These are phyloP conservation scores for Stigmatopora argus DNA, from an alignment of 2,113 vertebrate species.

Conservation along the genomic window DNA sequence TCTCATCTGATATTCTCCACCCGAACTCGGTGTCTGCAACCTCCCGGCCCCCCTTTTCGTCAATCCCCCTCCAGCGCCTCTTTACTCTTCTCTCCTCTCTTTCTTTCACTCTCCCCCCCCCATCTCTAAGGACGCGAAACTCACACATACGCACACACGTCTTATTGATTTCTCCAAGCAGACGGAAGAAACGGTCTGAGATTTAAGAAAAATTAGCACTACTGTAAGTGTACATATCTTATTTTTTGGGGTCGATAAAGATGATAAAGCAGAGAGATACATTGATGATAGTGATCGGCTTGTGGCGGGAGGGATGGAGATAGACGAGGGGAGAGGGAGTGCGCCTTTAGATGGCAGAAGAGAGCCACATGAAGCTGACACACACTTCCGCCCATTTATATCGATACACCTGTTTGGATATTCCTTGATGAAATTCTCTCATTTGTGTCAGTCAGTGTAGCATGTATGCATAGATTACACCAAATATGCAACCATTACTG, in stretches of 20 bases:
- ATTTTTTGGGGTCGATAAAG: not conserved
- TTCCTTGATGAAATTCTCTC: constrained; percentile 15
- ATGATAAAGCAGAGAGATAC: not conserved
- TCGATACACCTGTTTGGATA: constrained; percentile 18
- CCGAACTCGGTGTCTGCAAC: constrained; percentile 13
- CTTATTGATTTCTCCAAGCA: constrained; percentile 55
- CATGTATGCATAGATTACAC: constrained; percentile 11
- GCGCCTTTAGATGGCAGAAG: constrained; percentile 70
- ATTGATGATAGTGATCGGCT: constrained; percentile 6
- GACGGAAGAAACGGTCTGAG: constrained; percentile 19
- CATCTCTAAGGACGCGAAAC: constrained; percentile 40
- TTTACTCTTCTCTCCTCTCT: constrained; percentile 8
- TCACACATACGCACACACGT: constrained; percentile 41
- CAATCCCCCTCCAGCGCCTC: constrained; percentile 11
- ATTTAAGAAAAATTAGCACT: not conserved
- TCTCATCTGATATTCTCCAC: constrained; percentile 19
- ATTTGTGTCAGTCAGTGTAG: constrained; percentile 18
- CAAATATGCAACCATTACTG: constrained; percentile 11
- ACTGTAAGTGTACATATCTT: not conserved
- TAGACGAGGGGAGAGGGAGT: constrained; percentile 18
- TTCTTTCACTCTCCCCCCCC: constrained; percentile 2
- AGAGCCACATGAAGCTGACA: constrained; percentile 52
- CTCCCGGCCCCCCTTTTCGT: constrained; percentile 13
- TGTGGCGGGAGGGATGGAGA: constrained; percentile 10
- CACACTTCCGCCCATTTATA: constrained; percentile 16